Base-by-base conservation (phyloP, 2,888 invertebrate species). In the Antheraea assamensis region DNA sequence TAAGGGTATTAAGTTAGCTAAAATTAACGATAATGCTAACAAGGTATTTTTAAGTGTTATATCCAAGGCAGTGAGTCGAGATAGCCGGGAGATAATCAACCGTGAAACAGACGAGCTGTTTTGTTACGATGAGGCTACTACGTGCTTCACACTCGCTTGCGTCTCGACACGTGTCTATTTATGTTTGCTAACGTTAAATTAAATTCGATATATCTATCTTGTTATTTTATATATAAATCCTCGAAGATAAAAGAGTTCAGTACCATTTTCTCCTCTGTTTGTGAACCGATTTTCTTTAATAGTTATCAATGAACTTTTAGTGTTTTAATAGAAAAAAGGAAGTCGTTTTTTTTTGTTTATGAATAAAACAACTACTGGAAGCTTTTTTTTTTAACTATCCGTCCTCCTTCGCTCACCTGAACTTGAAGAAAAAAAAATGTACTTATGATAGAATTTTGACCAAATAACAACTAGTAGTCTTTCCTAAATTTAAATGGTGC, bases 11-110 rank as follows among this genome's bases (percentile, higher is more conserved):
- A 31, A 68, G 21, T 35, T 68, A 35, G n/a, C 35, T 68, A 68
- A 68, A 74, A 71, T 71, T 74, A 66, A 66, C 61, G 71, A 68
- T 35, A 42, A 27, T 66, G 71, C 52, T 71, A 71, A 55, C 52
- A 52, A 55, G 71, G 52, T 71, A 52, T 55, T 71, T 71, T 74
- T 71, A 74, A 74, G 64, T 74, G 74, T 83, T 83, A 81, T 81
- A 82, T 81, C 78, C 81, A 73, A 82, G 78, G 83, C 87, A 84
- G 75, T 84, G 86, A 87, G 79, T 85, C 80, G 84, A 79, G 76
- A 76, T 75, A 75, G 80, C 75, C 78, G 77, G 35, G 68, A 80
- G 79, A 87, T 87, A 87, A 85, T 87, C 87, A 83, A 80, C 82
- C 85, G 87, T 86, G 83, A 86, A 86, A 84, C 83, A 79, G 77